Conservation (phyloP, 2,888 invertebrate genomes). For the Drosophila robusta region DNA sequence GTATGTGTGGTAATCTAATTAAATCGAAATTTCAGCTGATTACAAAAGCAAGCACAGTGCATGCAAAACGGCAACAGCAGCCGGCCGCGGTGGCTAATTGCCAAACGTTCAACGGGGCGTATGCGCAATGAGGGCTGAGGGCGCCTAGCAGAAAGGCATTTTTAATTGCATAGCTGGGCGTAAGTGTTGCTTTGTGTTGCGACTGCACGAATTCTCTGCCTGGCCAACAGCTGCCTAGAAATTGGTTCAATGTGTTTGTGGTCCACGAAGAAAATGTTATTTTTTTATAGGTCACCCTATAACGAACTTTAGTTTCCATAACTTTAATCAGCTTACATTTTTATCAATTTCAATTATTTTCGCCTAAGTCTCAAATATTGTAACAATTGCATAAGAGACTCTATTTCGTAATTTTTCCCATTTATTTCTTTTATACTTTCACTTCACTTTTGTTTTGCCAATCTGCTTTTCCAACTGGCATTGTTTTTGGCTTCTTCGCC, state of each 20-base stretch:
- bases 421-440: constrained; percentile 13
- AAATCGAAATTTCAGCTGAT: constrained; percentile 75
- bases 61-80: constrained; percentile 19
- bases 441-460: neutral
- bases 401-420: neutral
- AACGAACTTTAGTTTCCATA: no score
- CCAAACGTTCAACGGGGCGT: constrained; percentile 65
- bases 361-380: neutral
- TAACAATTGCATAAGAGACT: neutral
- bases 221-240: constrained; percentile 7
- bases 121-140: constrained; percentile 55
- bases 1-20: constrained; percentile 74
- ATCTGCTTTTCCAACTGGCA: neutral
- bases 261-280: neutral
- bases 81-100: constrained; percentile 56
- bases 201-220: constrained; percentile 25
- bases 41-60: constrained; percentile 54
- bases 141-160: constrained; percentile 40
- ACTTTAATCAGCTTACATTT: neutral
- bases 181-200: constrained; percentile 44
- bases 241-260: constrained; percentile 39
- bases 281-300: neutral
- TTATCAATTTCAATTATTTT: neutral
- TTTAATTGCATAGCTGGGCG: constrained; percentile 61
- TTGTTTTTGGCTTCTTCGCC: constrained; percentile 7